Base-by-base conservation (phyloP, 1,140 invertebrate species). In the Drosophila sp. region DNA sequence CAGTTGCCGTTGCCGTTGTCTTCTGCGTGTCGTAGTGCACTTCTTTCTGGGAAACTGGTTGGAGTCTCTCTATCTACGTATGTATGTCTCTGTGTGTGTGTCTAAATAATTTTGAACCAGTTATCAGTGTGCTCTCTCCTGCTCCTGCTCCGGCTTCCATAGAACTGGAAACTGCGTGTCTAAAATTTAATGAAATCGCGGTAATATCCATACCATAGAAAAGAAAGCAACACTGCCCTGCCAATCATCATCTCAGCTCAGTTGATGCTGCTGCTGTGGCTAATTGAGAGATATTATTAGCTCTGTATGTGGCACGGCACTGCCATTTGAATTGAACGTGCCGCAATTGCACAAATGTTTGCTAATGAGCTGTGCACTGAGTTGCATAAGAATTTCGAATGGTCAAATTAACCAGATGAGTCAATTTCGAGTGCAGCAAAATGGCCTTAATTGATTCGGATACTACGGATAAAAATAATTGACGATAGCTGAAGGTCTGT, bases 131-230 rank as follows among this genome's bases (percentile, higher is more conserved):
- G 46, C 48, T 63, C 54, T 27, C 57, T 32, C 59, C 32, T 38
- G 25, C 54, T 50, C 5, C 32, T 32, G 25, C 54, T 50, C 5
- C 16, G 34, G 18, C 7, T 61, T 36, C 46, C 27, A 56, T 89
- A 41, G n/a, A n/a, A n/a, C n/a, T 66, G 75, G 78, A 82, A 87
- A 89, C 79, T 87, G 83, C 82, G 82, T 87, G 82, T 82, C 82
- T 89, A 82, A 89, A 87, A 89, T 79, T 82, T 82, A 89, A 87
- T 89, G 83, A 87, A 87, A 89, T 87, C 78, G 76, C 81, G 43
- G 59, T 67, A 67, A 76, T 53, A 74, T 62, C 66, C 63, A 66
- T 13, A 40, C 66, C 63, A 66, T 13, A 40, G 61, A 34, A 78
- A 69, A 63, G 51, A 72, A 59, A 56, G 66, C 65, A 75, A 32